These are phyloP conservation scores for Cataglyphis livida DNA, from an alignment of 2,888 invertebrate species.

Conservation along the genomic window DNA sequence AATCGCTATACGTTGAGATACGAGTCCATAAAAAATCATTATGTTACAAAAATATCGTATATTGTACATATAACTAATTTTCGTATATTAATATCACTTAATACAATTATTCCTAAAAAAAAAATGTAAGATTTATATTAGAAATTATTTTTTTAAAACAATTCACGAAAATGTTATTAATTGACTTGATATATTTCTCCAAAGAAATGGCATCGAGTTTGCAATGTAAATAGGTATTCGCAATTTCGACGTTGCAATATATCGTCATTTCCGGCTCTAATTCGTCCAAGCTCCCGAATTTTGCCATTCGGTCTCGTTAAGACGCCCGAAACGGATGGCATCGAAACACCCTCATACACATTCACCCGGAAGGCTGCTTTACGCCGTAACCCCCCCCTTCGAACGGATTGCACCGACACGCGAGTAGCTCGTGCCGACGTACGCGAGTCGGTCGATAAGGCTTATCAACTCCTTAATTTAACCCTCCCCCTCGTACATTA, in stretches of 20 bases:
- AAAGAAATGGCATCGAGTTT: conserved; percentile 16
- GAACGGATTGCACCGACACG: conserved; percentile 30
- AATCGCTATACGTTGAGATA: conserved; percentile 2
- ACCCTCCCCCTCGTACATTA: conserved; percentile 70
- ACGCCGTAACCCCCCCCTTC: not conserved
- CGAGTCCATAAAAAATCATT: not conserved
- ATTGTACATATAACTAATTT: not conserved
- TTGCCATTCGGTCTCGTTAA: conserved; percentile 28
- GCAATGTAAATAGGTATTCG: not conserved
- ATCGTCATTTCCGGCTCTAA: conserved; percentile 4
- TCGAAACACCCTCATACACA: not conserved
- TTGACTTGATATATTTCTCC: not conserved
- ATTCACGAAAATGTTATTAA: not conserved
- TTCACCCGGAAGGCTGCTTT: conserved; percentile 10
- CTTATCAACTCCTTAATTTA: conserved; percentile 78
- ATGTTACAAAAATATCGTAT: not conserved
- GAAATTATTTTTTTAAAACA: not conserved
- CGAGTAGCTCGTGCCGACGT: conserved; percentile 42
- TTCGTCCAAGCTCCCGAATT: conserved; percentile 22
- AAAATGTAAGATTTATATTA: not conserved
- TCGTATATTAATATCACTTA: not conserved
- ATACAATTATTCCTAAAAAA: not conserved
- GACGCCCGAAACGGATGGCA: conserved; percentile 11
- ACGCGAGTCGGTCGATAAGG: conserved; percentile 68
- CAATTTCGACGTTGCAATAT: not conserved